Percentiles rank a stretch among this genome's conserved stretches.
Conservation (phyloP, 2,797 vertebrate genomes). For the Hydrolagus colliei region DNA sequence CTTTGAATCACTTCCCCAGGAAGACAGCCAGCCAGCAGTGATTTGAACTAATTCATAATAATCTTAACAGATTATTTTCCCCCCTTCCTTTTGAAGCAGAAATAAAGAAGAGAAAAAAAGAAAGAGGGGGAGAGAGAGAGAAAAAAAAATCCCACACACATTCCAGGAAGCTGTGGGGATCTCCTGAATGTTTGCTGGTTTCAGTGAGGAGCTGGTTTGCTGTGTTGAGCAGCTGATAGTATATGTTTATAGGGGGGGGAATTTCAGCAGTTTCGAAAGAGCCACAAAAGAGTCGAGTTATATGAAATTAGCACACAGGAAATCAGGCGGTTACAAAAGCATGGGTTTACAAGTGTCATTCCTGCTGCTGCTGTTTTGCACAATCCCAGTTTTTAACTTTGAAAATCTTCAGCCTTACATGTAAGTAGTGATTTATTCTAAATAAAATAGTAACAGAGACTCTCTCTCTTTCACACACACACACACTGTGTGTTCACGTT, state of each 20-base stretch:
- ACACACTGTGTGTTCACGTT: no score
- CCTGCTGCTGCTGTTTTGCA: slow-evolving; percentile 49
- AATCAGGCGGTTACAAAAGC: no score
- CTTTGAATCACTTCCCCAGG: no score
- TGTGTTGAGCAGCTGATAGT: neutral
- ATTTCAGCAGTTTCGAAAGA: no score
- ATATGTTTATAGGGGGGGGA: no score
- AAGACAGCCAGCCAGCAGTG: no score
- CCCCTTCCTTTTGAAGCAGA: neutral
- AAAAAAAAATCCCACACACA: neutral
- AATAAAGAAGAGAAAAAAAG: neutral
- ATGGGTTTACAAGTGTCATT: slow-evolving; percentile 36
- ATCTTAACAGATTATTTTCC: no score
- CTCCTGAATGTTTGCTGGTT: neutral
- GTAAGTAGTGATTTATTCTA: slow-evolving; percentile 53
- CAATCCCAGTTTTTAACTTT: slow-evolving; percentile 42
- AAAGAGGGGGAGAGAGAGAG: neutral
- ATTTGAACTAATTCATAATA: no score
- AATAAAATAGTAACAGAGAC: neutral
- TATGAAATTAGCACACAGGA: no score
- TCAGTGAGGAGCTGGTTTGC: neutral
- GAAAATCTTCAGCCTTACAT: slow-evolving; percentile 58
- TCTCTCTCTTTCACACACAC: no score
- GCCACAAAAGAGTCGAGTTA: no score
- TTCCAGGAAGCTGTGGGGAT: neutral